Conservation (phyloP, 2,113 vertebrate genomes). For the Pachypanchax playfairii region DNA sequence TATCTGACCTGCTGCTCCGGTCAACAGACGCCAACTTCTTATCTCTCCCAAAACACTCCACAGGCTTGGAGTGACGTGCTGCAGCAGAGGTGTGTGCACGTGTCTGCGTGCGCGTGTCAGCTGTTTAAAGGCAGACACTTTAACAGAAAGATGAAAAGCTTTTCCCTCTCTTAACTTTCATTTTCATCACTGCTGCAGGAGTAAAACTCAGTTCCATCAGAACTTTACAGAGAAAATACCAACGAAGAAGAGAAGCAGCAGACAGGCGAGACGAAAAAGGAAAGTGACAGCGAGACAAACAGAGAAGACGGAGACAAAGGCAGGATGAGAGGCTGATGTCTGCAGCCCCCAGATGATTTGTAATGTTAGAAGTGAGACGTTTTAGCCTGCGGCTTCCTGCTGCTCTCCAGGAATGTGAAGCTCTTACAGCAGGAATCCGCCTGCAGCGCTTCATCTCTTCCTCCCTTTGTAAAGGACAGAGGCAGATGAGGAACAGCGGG, state of each 20-base stretch:
- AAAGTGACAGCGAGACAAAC: constrained; percentile 39
- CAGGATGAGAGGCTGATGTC: constrained; percentile 50
- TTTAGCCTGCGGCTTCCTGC: constrained; percentile 54
- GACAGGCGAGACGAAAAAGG: constrained; percentile 1
- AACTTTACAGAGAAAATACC: constrained; percentile 20
- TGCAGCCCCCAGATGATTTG: constrained; percentile 60
- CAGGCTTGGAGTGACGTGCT: constrained; percentile 8
- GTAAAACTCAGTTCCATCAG: constrained; percentile 23
- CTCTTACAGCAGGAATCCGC: constrained; percentile 56
- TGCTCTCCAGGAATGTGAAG: constrained; percentile 67
- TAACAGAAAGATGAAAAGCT: constrained; percentile 7
- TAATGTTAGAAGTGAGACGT: constrained; percentile 63
- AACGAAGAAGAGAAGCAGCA: constrained; percentile 3
- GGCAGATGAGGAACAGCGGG: constrained; percentile 1
- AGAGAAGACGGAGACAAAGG: constrained; percentile 5
- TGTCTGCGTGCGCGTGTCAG: no score
- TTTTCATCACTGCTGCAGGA: constrained; percentile 28
- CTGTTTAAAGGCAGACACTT: constrained; percentile 8
- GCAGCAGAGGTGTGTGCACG: constrained; percentile 2
- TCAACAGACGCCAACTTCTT: constrained; percentile 14
- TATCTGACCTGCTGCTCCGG: neutral
- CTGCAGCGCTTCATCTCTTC: constrained; percentile 56
- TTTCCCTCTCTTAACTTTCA: constrained; percentile 22
- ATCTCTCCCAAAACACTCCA: constrained; percentile 25
- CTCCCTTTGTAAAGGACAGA: constrained; percentile 34